Evolutionary conservation across 1,140 invertebrate species (phyloP).

Genomic region (Aphelinus certus): DNA sequence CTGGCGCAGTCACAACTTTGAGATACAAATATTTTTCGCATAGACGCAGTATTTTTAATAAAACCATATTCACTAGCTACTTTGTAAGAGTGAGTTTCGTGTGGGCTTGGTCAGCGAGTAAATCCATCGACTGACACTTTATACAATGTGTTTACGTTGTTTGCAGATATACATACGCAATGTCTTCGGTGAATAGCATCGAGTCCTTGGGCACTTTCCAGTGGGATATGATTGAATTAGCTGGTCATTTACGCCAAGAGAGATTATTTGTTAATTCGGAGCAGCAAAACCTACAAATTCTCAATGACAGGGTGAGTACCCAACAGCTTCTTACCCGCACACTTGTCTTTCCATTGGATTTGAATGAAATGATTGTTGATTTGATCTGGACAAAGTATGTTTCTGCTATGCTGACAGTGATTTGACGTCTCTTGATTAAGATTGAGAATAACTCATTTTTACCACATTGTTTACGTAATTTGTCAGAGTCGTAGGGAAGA

Average conservation of each 20-base stretch:
- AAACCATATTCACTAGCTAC: constrained; percentile 4
- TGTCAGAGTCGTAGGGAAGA: too few species aligned
- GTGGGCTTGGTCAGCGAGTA: too few species aligned
- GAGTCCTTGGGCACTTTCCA: constrained; percentile 59
- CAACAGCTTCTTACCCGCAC: neutral
- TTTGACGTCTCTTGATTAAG: too few species aligned
- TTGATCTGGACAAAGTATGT: too few species aligned
- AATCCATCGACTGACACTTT: too few species aligned
- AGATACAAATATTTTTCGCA: constrained; percentile 19
- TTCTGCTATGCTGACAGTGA: too few species aligned
- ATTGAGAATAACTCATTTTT: too few species aligned
- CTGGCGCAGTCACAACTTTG: too few species aligned
- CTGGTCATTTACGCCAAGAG: constrained; percentile 77
- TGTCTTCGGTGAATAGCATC: constrained; percentile 61
- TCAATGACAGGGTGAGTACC: constrained; percentile 75
- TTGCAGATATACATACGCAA: constrained; percentile 47
- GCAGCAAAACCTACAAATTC: constrained; percentile 74
- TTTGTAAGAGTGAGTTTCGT: constrained; percentile 17
- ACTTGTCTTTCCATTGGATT: too few species aligned
- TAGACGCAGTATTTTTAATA: constrained; percentile 34
- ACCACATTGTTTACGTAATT: too few species aligned
- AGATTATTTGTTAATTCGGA: constrained; percentile 78
- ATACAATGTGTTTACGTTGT: too few species aligned
- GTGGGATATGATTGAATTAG: constrained; percentile 76
- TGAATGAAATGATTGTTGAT: too few species aligned